Conservation (phyloP, 2,888 invertebrate genomes). For the Scaptomyza parva region DNA sequence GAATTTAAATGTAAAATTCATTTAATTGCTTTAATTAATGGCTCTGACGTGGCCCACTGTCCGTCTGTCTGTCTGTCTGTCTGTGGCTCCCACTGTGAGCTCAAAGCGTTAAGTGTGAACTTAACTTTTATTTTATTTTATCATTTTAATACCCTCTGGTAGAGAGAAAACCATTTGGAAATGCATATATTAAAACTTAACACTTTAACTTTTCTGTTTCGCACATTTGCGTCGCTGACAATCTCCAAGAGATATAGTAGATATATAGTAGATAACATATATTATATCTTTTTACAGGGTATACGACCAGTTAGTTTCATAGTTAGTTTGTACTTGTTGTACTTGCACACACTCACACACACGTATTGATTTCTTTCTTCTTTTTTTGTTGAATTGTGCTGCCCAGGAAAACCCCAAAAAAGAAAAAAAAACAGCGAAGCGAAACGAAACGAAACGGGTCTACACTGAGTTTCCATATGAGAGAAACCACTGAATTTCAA, state of each 20-base stretch:
- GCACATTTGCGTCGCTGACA: too few species aligned
- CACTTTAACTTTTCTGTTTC: too few species aligned
- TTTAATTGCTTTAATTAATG: constrained; percentile 77
- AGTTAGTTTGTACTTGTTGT: neutral
- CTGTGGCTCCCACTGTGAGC: neutral
- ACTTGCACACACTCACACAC: neutral
- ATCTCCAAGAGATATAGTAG: too few species aligned
- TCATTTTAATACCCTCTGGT: neutral
- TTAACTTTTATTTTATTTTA: neutral
- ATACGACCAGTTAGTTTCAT: neutral
- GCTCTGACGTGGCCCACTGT: constrained; percentile 29
- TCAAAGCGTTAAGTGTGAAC: constrained; percentile 10
- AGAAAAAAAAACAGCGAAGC: constrained; percentile 26
- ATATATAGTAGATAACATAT: too few species aligned
- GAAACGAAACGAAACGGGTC: constrained; percentile 39
- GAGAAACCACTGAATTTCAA: constrained; percentile 76
- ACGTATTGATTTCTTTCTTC: neutral
- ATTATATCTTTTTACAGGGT: neutral
- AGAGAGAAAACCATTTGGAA: neutral
- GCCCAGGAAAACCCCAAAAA: constrained; percentile 16
- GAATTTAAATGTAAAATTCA: constrained; percentile 70
- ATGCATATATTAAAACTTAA: too few species aligned
- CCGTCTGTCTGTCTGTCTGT: neutral
- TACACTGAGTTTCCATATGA: constrained; percentile 41
- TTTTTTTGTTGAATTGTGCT: constrained; percentile 11